Percentiles rank a stretch among this genome's conserved stretches.
phyloP scores from a whole-genome alignment of 2,888 invertebrate genomes.

The Netelia fuscicornis region DNA sequence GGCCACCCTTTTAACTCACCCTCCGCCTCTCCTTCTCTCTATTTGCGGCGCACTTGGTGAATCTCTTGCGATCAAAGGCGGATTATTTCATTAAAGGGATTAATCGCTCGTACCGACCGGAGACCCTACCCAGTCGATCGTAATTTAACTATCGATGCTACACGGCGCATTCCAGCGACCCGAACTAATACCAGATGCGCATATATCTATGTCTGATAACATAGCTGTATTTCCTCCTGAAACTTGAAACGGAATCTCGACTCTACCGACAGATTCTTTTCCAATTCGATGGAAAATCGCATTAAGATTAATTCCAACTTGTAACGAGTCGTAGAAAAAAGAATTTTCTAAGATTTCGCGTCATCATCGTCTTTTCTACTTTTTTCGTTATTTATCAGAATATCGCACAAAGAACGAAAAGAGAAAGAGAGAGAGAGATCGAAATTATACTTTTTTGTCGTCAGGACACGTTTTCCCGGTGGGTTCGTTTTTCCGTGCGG shows the following conservation, averaged over 20 bases:
- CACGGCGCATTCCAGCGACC: conserved; percentile 57
- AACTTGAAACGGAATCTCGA: conserved; percentile 35
- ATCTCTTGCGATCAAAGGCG: conserved; percentile 80
- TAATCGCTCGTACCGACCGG: conserved; percentile 80
- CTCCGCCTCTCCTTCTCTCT: neutral
- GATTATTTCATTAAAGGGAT: conserved; percentile 83
- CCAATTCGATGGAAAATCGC: neutral
- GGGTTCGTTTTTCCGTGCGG: conserved; percentile 59
- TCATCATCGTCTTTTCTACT: neutral
- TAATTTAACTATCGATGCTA: conserved; percentile 68
- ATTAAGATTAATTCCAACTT: conserved; percentile 1
- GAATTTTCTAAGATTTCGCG: neutral
- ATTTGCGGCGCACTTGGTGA: conserved; percentile 35
- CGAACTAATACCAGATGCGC: conserved; percentile 54
- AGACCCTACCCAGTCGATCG: conserved; percentile 53
- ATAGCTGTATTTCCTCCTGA: conserved; percentile 14
- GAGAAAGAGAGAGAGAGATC: conserved; percentile 31
- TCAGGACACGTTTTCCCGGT: conserved; percentile 79
- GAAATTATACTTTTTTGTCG: conserved; percentile 82
- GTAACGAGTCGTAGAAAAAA: neutral
- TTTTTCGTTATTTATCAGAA: neutral
- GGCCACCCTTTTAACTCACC: conserved; percentile 42
- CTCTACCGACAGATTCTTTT: conserved; percentile 15
- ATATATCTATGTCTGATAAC: neutral
- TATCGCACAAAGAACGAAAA: neutral